These are phyloP conservation scores for Crocidura indochinensis DNA, from an alignment of 2,797 vertebrate species.

Conservation along the genomic window DNA sequence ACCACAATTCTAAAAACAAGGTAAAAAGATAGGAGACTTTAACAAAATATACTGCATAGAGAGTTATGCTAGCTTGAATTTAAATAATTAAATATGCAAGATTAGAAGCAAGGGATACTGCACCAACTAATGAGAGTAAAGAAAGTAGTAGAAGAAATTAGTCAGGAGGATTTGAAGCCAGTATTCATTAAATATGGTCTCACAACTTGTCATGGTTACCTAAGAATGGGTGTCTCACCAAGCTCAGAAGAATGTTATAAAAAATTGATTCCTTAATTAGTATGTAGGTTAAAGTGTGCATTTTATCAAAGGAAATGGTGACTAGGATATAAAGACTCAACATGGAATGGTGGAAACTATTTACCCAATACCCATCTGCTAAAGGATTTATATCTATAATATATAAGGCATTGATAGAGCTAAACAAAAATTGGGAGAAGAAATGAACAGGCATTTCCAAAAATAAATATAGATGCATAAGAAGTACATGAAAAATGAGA, in stretches of 20 bases:
- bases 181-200: background rate
- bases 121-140: background rate
- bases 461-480: too few species aligned
- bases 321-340: too few species aligned
- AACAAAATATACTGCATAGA: background rate
- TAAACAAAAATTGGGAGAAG: too few species aligned
- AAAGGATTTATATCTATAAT: too few species aligned
- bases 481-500: too few species aligned
- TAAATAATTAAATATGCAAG: background rate
- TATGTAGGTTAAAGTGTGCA: constrained; percentile 38
- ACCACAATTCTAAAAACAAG: background rate
- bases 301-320: too few species aligned
- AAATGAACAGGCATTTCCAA: too few species aligned
- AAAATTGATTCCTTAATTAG: constrained; percentile 44
- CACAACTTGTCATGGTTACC: background rate
- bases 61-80: background rate
- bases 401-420: too few species aligned
- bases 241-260: constrained; percentile 2
- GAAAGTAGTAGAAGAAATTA: background rate
- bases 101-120: background rate
- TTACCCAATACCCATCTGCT: too few species aligned
- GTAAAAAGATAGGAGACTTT: background rate
- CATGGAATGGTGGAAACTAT: too few species aligned
- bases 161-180: background rate
- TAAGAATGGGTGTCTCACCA: constrained; percentile 29